A percentile compares a stretch with the other conserved stretches of the same genome.
phyloP scores from a whole-genome alignment of 2,888 invertebrate genomes.

The Dicyrtoma fusca region DNA sequence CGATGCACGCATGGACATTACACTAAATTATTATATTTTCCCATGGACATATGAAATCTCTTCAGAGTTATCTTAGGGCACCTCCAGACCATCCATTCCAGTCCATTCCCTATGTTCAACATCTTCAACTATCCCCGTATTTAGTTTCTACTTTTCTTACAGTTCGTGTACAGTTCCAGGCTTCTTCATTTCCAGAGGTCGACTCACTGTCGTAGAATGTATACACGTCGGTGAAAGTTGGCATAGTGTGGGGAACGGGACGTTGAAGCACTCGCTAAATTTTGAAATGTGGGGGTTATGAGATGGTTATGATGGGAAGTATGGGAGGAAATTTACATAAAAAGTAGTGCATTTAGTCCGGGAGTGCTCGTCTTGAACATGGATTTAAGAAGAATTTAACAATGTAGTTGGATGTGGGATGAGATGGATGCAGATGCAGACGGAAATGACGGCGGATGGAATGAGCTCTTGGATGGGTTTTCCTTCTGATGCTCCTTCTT shows the following conservation, averaged over 20 bases:
- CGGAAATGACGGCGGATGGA: slow-evolving; percentile 23
- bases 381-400: slow-evolving; percentile 23
- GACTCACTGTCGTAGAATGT: too few species aligned
- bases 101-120: not conserved
- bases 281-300: too few species aligned
- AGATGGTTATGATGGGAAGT: too few species aligned
- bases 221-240: not conserved
- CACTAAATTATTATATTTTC: not conserved
- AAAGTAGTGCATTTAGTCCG: not conserved
- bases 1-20: not conserved
- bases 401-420: not conserved
- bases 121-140: too few species aligned
- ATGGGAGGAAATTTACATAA: slow-evolving; percentile 1
- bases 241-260: slow-evolving; percentile 1
- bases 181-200: not conserved
- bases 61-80: too few species aligned
- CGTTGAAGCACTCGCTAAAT: too few species aligned
- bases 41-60: too few species aligned
- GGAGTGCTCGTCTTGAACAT: slow-evolving; percentile 1
- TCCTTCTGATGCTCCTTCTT: not conserved
- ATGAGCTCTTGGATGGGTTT: not conserved
- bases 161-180: not conserved
- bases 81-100: too few species aligned
- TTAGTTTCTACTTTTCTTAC: too few species aligned
- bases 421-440: slow-evolving; percentile 18